Conservation (phyloP, 2,888 invertebrate genomes). For the Hofmannophila pseudospretella region DNA sequence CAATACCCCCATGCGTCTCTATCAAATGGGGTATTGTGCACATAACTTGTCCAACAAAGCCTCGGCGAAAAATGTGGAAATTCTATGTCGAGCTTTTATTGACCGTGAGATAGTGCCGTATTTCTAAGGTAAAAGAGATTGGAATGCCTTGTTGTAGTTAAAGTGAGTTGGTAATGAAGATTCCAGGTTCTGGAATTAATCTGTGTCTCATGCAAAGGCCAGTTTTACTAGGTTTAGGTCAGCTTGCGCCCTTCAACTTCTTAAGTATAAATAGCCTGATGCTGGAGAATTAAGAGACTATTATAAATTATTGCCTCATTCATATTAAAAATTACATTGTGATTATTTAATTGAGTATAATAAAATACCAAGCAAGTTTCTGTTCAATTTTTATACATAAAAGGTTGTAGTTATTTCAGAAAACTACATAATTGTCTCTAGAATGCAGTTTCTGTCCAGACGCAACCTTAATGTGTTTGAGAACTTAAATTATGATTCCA, state of each 20-base stretch:
- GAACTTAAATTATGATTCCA: constrained; percentile 27
- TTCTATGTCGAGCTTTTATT: background rate
- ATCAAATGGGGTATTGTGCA: constrained; percentile 9
- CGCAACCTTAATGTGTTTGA: constrained; percentile 20
- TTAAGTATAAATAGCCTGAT: no score
- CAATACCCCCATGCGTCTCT: constrained; percentile 9
- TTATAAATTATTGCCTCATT: no score
- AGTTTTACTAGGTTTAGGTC: no score
- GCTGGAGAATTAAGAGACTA: no score
- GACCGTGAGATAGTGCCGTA: background rate
- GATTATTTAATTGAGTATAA: background rate
- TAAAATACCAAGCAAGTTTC: constrained; percentile 6
- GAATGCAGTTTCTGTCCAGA: constrained; percentile 33
- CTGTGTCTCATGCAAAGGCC: background rate
- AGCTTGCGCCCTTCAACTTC: no score
- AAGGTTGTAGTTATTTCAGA: constrained; percentile 23
- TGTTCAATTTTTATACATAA: constrained; percentile 16
- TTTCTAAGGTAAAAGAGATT: background rate
- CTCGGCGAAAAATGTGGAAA: constrained; percentile 5
- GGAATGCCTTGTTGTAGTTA: background rate
- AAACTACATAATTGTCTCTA: constrained; percentile 25
- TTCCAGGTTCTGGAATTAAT: background rate
- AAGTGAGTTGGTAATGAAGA: background rate
- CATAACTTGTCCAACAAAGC: constrained; percentile 7
- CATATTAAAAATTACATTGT: background rate